Base-by-base conservation (phyloP, 2,113 vertebrate genomes). In the Carollia perspicillata region DNA sequence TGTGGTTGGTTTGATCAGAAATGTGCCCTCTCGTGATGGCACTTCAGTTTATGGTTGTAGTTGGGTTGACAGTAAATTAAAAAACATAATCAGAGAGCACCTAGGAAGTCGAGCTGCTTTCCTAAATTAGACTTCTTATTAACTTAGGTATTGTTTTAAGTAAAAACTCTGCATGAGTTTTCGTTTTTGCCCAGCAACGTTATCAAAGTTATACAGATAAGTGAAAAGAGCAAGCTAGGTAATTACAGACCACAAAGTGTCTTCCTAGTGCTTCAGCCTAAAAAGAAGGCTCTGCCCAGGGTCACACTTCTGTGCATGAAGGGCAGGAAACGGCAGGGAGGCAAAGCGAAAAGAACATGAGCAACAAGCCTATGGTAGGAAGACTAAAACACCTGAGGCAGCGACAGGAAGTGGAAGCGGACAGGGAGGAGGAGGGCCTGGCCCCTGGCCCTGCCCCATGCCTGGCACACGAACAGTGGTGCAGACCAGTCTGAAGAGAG, bases 1-100 rank as follows among this genome's bases (percentile, higher is more conserved):
- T 90, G 53, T 94, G 88, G 94, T 92, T 95, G 86, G 93, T 89
- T 95, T 90, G 84, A 88, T 92, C 42, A 93, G 87, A 94, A 95
- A 74, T 90, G 44, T 84, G 77, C 42, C 33, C 87, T 90, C n/a
- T 71, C 71, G 92, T 37, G 33, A 63, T 33, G 2, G 44, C 3
- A 28, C 55, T 84, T 89, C 26, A 75, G 69, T 84, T 86, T 94
- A 97, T 89, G 69, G 75, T 71, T 12, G 1, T 22, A 28, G 20
- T 66, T 91, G 51, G 37, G 42, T 89, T 85, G 68, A 77, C 30
- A 65, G 33, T 75, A 96, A 95, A 94, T 95, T 60, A 13, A 84
- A 80, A 79, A 69, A 49, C 63, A 74, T 44, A 83, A 69, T 79
- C 68, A 93, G n/a, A 89, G 40, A 91, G 30, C 17, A 26, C 49